A percentile compares a stretch with the other conserved stretches of the same genome.
These are phyloP conservation scores for Mesoclemmys tuberculata DNA, from an alignment of 2,113 vertebrate species.

Conservation along the genomic window DNA sequence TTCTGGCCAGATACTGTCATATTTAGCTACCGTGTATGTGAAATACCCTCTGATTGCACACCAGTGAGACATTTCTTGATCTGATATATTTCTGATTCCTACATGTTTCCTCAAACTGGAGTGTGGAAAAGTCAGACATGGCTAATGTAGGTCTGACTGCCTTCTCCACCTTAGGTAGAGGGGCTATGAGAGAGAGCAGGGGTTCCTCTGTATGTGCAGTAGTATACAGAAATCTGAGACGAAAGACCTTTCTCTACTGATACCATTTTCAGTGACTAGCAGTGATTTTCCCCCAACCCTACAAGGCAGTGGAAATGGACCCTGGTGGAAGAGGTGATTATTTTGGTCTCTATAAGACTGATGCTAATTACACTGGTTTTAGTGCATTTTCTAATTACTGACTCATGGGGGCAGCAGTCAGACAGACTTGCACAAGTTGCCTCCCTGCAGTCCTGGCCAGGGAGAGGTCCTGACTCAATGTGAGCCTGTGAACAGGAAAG, in stretches of 20 bases:
- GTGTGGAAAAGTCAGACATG: neutral
- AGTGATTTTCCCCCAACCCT: too few species aligned
- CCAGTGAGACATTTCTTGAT: neutral
- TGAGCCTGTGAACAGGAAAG: neutral
- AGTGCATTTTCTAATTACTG: slow-evolving; percentile 3
- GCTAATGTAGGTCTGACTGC: too few species aligned
- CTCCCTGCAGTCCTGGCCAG: neutral
- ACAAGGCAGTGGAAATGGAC: neutral
- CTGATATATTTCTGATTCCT: too few species aligned
- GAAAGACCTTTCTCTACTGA: neutral
- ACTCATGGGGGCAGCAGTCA: slow-evolving; percentile 62
- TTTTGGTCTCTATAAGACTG: fast-evolving
- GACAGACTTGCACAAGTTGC: neutral
- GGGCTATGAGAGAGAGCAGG: neutral
- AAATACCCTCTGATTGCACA: neutral
- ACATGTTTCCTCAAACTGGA: neutral
- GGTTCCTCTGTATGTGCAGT: too few species aligned
- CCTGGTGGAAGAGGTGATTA: fast-evolving
- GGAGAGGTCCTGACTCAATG: neutral
- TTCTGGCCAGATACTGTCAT: neutral
- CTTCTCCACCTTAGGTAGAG: too few species aligned
- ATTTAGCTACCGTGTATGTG: too few species aligned
- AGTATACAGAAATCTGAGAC: neutral
- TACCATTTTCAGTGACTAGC: neutral
- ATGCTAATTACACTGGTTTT: neutral